phyloP scores from a whole-genome alignment of 1,140 invertebrate genomes.

The Leucophenga varia region DNA sequence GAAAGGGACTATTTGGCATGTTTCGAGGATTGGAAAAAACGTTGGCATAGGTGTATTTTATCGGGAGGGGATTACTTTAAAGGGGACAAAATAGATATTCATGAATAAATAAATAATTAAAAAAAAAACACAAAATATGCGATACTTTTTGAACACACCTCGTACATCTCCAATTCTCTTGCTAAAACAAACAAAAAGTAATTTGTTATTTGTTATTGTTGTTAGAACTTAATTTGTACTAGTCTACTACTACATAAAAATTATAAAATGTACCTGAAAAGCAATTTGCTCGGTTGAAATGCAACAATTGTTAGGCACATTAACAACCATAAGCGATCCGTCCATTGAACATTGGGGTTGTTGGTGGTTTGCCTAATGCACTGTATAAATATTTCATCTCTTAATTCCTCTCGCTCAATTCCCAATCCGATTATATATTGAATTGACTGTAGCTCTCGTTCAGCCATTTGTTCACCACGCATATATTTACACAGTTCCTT shows the following conservation, averaged over 20 bases:
- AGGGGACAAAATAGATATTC: too few species aligned
- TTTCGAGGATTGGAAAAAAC: too few species aligned
- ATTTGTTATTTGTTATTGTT: too few species aligned
- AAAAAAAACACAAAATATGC: too few species aligned
- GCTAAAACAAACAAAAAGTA: too few species aligned
- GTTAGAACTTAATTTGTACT: too few species aligned
- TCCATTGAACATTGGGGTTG: slow-evolving; percentile 78
- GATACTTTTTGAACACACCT: too few species aligned
- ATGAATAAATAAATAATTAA: too few species aligned
- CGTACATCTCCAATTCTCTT: too few species aligned
- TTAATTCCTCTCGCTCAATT: slow-evolving; percentile 82
- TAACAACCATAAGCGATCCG: slow-evolving; percentile 84
- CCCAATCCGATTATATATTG: slow-evolving; percentile 84
- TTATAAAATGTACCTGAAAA: slow-evolving; percentile 62
- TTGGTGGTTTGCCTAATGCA: slow-evolving; percentile 83
- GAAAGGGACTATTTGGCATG: too few species aligned
- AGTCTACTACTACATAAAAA: slow-evolving; percentile 1
- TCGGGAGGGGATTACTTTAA: too few species aligned
- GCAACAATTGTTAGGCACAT: slow-evolving; percentile 86
- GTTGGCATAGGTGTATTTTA: too few species aligned
- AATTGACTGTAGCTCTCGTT: slow-evolving; percentile 78
- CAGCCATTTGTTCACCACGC: slow-evolving; percentile 78
- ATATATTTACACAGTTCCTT: slow-evolving; percentile 86
- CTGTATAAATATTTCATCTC: slow-evolving; percentile 88
- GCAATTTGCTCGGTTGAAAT: slow-evolving; percentile 86